A percentile compares a stretch with the other conserved stretches of the same genome.
phyloP scores from a whole-genome alignment of 2,888 invertebrate species.

The Ditylenchus weischeri region DNA sequence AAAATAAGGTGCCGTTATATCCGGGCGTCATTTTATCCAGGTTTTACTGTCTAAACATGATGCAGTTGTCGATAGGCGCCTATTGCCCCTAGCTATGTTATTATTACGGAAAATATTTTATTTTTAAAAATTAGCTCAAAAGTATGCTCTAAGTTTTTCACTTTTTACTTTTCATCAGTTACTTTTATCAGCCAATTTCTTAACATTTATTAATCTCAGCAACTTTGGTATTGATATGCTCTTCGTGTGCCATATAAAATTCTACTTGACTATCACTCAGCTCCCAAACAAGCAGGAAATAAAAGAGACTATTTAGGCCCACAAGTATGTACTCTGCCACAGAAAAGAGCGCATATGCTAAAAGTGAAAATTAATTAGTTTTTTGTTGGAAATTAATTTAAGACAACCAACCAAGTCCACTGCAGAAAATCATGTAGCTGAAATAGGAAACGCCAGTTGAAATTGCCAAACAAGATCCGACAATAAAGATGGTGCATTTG shows the following conservation, averaged over 20 bases:
- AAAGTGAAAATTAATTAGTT: conserved; percentile 24
- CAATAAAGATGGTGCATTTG: conserved; percentile 45
- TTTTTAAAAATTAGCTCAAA: too few relatives aligned
- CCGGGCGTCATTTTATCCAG: too few relatives aligned
- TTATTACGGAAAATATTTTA: too few relatives aligned
- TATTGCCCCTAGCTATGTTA: too few relatives aligned
- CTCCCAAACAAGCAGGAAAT: conserved; percentile 49
- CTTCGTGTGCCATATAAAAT: conserved; percentile 26
- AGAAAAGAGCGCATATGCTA: conserved; percentile 52
- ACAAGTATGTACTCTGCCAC: conserved; percentile 53
- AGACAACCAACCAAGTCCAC: conserved; percentile 35
- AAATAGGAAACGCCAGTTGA: conserved; percentile 54
- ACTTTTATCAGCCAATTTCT: too few relatives aligned
- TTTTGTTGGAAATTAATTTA: conserved; percentile 1
- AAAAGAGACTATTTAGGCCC: conserved; percentile 51
- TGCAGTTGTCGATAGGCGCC: too few relatives aligned
- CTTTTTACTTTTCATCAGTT: too few relatives aligned
- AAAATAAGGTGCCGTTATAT: too few relatives aligned
- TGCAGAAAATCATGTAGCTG: conserved; percentile 45
- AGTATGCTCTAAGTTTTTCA: too few relatives aligned
- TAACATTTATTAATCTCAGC: too few relatives aligned
- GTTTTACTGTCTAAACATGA: too few relatives aligned
- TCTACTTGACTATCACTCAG: conserved; percentile 37
- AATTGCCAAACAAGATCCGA: conserved; percentile 49
- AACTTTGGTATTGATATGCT: not conserved